phyloP scores from a whole-genome alignment of 2,888 invertebrate genomes.

The Nephrotoma flavescens region DNA sequence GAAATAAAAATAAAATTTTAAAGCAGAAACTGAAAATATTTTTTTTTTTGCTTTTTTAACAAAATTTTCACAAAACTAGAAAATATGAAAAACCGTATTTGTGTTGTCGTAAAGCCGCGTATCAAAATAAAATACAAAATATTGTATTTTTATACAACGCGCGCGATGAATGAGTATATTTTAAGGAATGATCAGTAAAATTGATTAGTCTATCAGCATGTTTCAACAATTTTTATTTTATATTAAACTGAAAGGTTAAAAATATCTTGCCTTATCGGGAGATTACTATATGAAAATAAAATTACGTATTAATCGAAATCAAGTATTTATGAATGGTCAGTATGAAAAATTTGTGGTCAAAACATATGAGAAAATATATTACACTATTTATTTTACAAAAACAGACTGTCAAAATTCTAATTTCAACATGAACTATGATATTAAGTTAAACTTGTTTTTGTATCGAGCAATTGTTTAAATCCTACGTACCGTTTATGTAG shows the following conservation, averaged over 20 bases:
- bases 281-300: not conserved
- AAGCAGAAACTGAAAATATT: not conserved
- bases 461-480: not conserved
- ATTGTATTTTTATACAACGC: not conserved
- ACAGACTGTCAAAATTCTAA: too few relatives aligned
- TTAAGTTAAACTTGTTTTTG: too few relatives aligned
- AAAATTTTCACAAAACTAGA: not conserved
- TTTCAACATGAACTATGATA: too few relatives aligned
- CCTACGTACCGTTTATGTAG: not conserved
- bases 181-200: not conserved
- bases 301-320: too few relatives aligned
- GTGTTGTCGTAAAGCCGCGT: not conserved
- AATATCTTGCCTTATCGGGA: not conserved
- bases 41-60: not conserved
- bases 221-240: not conserved
- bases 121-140: not conserved
- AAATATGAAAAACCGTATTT: not conserved
- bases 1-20: slow-evolving; percentile 1
- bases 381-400: too few relatives aligned
- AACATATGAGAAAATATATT: too few relatives aligned
- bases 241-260: not conserved
- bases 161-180: not conserved
- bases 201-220: not conserved
- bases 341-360: too few relatives aligned
- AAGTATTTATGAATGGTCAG: too few relatives aligned